Conservation (phyloP, 2,113 vertebrate species). For the Leptobrachium leishanense region DNA sequence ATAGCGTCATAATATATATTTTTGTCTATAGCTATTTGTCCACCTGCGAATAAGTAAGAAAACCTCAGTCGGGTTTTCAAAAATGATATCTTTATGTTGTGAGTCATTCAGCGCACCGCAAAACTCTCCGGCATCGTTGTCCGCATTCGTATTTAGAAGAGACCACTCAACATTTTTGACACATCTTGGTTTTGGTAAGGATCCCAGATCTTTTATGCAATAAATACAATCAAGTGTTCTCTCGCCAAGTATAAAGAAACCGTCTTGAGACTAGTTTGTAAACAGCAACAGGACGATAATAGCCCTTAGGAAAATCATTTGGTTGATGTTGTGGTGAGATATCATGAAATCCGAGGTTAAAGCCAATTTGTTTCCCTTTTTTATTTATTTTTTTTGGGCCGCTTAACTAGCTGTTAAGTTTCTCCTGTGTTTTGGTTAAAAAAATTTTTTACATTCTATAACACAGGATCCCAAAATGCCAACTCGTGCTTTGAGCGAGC, state of each 20-base stretch:
- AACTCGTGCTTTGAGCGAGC: conserved; percentile 31
- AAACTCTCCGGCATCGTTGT: not conserved
- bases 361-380: not conserved
- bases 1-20: no score
- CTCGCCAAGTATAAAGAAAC: not conserved
- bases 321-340: conserved; percentile 51
- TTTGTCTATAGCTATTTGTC: not conserved
- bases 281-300: conserved; percentile 48
- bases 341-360: conserved; percentile 22
- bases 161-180: not conserved
- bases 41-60: not conserved
- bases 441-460: conserved; percentile 52
- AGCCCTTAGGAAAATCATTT: conserved; percentile 33
- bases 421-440: conserved; percentile 8
- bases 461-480: conserved; percentile 34
- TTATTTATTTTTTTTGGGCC: conserved; percentile 1
- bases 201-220: not conserved
- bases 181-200: not conserved
- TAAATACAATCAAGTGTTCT: not conserved
- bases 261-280: conserved; percentile 25
- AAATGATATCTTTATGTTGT: no score
- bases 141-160: not conserved
- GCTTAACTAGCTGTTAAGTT: conserved; percentile 24
- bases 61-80: no score
- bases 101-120: not conserved